Base-by-base conservation (phyloP, 2,113 vertebrate species). In the Donacobius atricapilla region DNA sequence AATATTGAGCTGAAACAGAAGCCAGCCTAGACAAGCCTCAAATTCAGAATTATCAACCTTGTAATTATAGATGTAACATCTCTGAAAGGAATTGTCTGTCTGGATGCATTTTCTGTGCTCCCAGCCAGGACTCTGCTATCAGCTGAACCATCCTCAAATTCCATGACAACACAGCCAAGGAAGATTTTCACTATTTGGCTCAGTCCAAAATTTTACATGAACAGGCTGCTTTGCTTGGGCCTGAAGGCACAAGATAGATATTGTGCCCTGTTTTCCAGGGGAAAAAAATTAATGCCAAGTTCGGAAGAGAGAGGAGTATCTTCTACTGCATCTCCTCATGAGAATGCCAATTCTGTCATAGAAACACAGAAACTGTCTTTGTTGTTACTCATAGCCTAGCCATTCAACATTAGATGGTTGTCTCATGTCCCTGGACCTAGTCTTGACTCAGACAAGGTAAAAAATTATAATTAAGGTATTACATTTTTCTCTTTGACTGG, bases 81-180 rank as follows among this genome's bases (percentile, higher is more conserved):
- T 92, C 79, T 83, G 75, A 88, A 73, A 88, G 68, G 51, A 86
- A 54, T 57, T 82, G 64, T 81, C 81, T 91, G 28, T 53, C 71
- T 87, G 84, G 84, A 82, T 73, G 50, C 0, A 0, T 93, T 70
- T 96, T 79, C 61, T 68, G 51, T 84, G 51, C 69, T 87, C 23
- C 33, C 47, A 83, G 87, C 56, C 93, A 93, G 76, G 60, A 60
- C 72, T 86, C 60, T 90, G 47, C 56, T 89, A 89, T 94, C 90
- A 90, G 64, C 65, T 53, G 87, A 89, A 70, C 66, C 48, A 80
- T 80, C 71, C 85, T 87, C 72, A 86, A 60, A 90, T 90, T 93
- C 88, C 83, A 80, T 48, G 40, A 92, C 0, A 0, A 56, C 68
- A 90, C 16, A 54, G 47, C 6, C 10, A 39, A 66, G 44, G 58